Conservation (phyloP, 2,888 invertebrate species). For the Tinea pellionella region DNA sequence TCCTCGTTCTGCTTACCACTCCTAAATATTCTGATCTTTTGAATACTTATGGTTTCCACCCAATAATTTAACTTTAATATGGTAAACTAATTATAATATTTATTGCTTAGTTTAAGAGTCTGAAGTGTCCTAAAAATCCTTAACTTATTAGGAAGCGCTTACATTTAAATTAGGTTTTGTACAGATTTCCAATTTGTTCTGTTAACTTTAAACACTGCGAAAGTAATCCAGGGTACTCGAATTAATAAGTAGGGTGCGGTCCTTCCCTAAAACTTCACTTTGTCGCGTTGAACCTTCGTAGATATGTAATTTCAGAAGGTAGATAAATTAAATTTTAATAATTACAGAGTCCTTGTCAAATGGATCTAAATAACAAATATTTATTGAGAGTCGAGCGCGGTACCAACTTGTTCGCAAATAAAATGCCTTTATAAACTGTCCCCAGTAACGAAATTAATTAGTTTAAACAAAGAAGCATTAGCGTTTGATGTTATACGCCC, state of each 20-base stretch:
- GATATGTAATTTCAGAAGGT: neutral
- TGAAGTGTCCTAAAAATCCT: neutral
- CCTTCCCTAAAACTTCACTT: neutral
- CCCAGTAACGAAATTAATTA: neutral
- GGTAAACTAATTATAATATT: too few species aligned
- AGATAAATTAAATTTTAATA: neutral
- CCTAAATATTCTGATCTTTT: too few species aligned
- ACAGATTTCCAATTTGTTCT: neutral
- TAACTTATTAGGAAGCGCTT: neutral
- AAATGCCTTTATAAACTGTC: neutral
- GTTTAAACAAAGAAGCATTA: constrained; percentile 2
- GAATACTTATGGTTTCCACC: too few species aligned
- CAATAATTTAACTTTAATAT: too few species aligned
- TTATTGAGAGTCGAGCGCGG: neutral
- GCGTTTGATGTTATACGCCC: neutral
- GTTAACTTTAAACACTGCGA: neutral
- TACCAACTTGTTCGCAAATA: neutral
- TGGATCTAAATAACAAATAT: neutral
- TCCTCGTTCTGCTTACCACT: too few species aligned
- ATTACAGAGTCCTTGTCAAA: neutral
- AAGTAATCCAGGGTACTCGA: neutral
- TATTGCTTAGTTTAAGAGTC: too few species aligned
- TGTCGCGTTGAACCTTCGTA: neutral
- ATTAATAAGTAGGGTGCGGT: constrained; percentile 5
- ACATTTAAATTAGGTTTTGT: neutral